Evolutionary conservation across 2,113 vertebrate species (phyloP).

Genomic region (Odontophorus gujanensis): DNA sequence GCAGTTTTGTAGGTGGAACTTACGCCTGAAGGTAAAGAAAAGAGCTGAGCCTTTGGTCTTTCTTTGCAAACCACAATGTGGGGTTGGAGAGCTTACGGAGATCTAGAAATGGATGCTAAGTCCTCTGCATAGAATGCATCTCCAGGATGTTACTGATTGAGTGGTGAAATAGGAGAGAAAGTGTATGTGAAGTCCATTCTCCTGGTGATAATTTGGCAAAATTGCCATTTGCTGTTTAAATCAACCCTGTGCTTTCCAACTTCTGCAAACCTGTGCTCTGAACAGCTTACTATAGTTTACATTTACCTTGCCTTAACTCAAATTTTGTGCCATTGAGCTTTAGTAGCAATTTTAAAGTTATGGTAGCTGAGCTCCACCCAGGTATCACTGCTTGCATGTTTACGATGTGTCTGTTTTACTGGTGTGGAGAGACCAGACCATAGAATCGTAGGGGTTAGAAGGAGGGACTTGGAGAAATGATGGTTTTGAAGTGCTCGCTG

Average conservation of each 20-base stretch:
- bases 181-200: background rate
- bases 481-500: background rate
- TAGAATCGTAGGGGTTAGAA: too few relatives aligned
- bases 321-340: background rate
- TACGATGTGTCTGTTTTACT: background rate
- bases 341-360: background rate
- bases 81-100: background rate
- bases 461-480: too few relatives aligned
- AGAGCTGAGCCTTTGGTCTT: background rate
- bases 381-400: background rate
- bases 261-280: background rate
- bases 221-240: background rate
- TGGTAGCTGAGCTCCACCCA: background rate
- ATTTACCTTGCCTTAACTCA: background rate
- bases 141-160: background rate
- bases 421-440: background rate
- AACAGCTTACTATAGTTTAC: background rate
- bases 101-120: background rate
- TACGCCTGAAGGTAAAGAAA: background rate
- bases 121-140: background rate
- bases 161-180: background rate
- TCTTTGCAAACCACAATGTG: background rate
- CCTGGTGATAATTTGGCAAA: background rate
- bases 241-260: background rate
- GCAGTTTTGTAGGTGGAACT: background rate